Conservation (phyloP, 1,140 invertebrate species). For the Drosophila malerkotliana region DNA sequence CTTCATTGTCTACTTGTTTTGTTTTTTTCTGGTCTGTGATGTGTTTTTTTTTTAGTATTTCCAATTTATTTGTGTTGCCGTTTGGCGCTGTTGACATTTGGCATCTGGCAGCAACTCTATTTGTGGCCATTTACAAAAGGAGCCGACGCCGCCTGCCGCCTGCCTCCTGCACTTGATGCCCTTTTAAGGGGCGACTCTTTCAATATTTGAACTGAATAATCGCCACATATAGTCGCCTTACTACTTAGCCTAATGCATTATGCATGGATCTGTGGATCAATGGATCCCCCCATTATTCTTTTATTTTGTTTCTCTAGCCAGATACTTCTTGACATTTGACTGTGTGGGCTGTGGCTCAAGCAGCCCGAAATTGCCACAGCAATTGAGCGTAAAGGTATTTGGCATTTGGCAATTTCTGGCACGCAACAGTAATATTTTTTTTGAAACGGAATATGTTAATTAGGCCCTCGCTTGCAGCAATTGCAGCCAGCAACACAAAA, state of each 20-base stretch:
- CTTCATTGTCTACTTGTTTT: constrained; percentile 24
- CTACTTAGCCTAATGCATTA: constrained; percentile 61
- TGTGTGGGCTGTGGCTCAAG: constrained; percentile 6
- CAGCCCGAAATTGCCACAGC: constrained; percentile 55
- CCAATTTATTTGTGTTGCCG: constrained; percentile 50
- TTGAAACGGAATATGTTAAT: constrained; percentile 76
- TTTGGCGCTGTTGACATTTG: constrained; percentile 63
- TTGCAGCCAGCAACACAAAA: constrained; percentile 40
- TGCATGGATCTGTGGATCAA: constrained; percentile 39
- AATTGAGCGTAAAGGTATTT: constrained; percentile 73
- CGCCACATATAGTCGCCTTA: constrained; percentile 50
- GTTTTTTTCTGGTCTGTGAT: not conserved
- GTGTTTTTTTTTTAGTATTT: not conserved
- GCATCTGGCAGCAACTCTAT: constrained; percentile 65
- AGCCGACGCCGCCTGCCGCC: constrained; percentile 37
- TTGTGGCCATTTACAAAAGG: constrained; percentile 60
- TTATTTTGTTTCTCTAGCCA: constrained; percentile 6
- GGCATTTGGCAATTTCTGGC: constrained; percentile 79
- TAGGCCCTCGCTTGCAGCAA: constrained; percentile 50
- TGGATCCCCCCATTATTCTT: constrained; percentile 25
- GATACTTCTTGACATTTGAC: constrained; percentile 72
- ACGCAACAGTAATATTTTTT: constrained; percentile 73
- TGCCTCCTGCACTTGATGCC: constrained; percentile 48
- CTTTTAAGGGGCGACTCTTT: constrained; percentile 54
- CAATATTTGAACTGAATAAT: constrained; percentile 62